phyloP scores from a whole-genome alignment of 1,140 invertebrate species.

The Calycopis cecrops region DNA sequence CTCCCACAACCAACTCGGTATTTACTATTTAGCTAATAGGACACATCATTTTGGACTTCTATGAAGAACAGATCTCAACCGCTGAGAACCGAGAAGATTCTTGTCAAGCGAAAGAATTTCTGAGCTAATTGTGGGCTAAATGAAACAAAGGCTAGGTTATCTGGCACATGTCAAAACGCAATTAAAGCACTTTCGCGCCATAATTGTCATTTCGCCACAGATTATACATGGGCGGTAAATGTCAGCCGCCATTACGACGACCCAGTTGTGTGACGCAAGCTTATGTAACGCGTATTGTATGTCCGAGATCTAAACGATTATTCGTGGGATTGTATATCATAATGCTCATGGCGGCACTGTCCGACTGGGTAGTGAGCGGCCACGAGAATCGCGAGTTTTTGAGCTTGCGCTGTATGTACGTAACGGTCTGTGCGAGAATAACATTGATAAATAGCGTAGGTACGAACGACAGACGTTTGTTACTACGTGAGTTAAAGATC shows the following conservation, averaged over 20 bases:
- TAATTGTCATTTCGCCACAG: constrained; percentile 27
- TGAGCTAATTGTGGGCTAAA: background rate
- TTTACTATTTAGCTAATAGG: too few species aligned
- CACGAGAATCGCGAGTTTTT: constrained; percentile 12
- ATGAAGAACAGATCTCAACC: too few species aligned
- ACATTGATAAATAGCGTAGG: too few species aligned
- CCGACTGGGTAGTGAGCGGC: constrained; percentile 30
- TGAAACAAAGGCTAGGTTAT: constrained; percentile 2
- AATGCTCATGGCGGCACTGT: constrained; percentile 35
- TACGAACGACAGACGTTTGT: too few species aligned
- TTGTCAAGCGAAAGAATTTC: too few species aligned
- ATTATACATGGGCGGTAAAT: constrained; percentile 19
- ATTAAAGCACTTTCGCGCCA: constrained; percentile 32
- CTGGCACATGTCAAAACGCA: constrained; percentile 18
- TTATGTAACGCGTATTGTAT: constrained; percentile 43
- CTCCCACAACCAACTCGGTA: too few species aligned
- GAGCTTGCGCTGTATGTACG: too few species aligned
- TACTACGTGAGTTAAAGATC: too few species aligned
- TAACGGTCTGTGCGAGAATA: too few species aligned
- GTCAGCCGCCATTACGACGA: constrained; percentile 35
- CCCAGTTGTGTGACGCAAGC: constrained; percentile 30
- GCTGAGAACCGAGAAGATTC: too few species aligned
- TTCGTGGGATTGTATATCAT: constrained; percentile 47
- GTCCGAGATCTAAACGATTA: constrained; percentile 40
- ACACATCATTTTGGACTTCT: too few species aligned